Percentiles rank a stretch among this genome's conserved stretches.
Conservation (phyloP, 2,797 vertebrate species). For the Martes flavigula region DNA sequence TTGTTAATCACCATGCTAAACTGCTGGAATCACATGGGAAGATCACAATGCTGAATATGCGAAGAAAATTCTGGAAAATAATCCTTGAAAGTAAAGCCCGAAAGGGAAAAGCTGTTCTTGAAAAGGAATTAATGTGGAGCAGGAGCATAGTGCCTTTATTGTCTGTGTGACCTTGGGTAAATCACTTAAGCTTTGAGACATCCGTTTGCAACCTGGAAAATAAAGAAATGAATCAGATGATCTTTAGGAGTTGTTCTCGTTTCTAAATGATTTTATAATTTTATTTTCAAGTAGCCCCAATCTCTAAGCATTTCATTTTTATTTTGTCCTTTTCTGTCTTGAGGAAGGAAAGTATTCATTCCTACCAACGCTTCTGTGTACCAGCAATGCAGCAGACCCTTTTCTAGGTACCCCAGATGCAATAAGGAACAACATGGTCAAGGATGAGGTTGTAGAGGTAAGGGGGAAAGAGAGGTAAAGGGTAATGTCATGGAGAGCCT, state of each 20-base stretch:
- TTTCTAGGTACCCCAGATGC: not conserved
- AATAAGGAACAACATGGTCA: not conserved
- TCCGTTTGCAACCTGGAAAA: not conserved
- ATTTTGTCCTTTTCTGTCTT: not conserved
- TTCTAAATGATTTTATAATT: not conserved
- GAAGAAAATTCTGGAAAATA: not conserved
- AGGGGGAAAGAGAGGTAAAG: not conserved
- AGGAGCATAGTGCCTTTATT: not conserved
- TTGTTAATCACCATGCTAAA: not conserved
- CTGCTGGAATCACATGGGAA: not conserved
- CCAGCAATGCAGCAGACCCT: not conserved
- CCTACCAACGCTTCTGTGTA: not conserved
- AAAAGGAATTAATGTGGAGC: not conserved
- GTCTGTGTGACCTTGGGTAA: not conserved
- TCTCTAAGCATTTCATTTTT: not conserved
- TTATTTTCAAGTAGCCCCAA: not conserved
- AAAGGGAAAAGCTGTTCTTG: not conserved
- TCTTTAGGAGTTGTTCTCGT: not conserved
- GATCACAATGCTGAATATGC: not conserved
- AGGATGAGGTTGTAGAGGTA: not conserved
- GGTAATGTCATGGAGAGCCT: not conserved
- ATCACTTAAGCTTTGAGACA: not conserved
- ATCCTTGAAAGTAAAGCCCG: not conserved
- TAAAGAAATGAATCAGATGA: not conserved
- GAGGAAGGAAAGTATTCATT: not conserved